Percentiles rank a stretch among this genome's conserved stretches.
Evolutionary conservation across 2,888 invertebrate species (phyloP).

Genomic region (Dryobotodes eremita): DNA sequence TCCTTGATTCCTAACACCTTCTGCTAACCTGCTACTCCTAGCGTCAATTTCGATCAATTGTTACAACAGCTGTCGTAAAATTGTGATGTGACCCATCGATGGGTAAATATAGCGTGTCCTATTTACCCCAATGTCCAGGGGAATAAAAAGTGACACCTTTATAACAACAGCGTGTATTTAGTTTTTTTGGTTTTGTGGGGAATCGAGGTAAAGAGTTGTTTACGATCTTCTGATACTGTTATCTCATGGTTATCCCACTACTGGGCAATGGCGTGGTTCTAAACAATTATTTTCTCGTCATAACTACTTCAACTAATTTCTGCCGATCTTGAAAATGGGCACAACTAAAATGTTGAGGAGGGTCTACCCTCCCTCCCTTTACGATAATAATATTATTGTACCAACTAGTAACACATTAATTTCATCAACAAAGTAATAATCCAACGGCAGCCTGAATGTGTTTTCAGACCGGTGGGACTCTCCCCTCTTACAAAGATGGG

Average conservation of each 20-base stretch:
- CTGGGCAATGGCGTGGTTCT: no score
- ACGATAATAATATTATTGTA: no score
- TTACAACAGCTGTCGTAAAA: slow-evolving; percentile 30
- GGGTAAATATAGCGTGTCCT: slow-evolving; percentile 22
- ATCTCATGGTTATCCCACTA: no score
- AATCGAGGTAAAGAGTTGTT: slow-evolving; percentile 11
- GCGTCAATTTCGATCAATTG: slow-evolving; percentile 28
- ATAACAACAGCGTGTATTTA: neutral
- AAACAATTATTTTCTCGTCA: no score
- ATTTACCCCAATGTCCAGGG: slow-evolving; percentile 20
- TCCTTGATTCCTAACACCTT: slow-evolving; percentile 15
- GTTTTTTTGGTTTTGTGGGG: slow-evolving; percentile 10
- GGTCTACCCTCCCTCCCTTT: no score
- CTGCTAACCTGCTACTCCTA: slow-evolving; percentile 32
- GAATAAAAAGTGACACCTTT: neutral
- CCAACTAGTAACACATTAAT: no score
- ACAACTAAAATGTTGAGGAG: no score
- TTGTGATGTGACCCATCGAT: neutral
- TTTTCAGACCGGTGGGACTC: no score
- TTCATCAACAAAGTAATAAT: no score
- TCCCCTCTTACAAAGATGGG: no score
- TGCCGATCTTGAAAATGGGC: neutral
- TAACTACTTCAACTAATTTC: neutral
- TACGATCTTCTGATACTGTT: neutral
- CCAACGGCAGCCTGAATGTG: no score